These are phyloP conservation scores for Drosophila prostipennis DNA, from an alignment of 2,888 invertebrate species.

Conservation along the genomic window DNA sequence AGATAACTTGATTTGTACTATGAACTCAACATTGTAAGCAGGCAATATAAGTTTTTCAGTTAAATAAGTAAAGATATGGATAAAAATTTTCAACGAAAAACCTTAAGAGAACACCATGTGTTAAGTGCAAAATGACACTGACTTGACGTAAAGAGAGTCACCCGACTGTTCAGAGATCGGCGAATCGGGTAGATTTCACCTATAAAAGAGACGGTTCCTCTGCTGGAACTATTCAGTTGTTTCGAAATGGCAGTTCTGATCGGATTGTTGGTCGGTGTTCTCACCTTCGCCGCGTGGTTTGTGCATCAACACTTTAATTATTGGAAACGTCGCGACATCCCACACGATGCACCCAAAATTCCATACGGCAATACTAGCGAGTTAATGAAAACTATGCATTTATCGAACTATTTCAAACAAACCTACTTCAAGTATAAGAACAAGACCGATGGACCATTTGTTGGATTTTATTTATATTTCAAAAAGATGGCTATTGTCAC, in stretches of 20 bases:
- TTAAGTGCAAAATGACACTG: neutral
- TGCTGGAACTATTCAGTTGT: neutral
- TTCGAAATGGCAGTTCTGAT: conserved; percentile 23
- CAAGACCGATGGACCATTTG: conserved; percentile 67
- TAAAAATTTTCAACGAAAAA: no score
- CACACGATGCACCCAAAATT: conserved; percentile 57
- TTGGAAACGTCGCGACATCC: conserved; percentile 62
- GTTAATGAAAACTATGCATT: conserved; percentile 47
- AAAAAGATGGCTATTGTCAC: conserved; percentile 60
- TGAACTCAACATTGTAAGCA: no score
- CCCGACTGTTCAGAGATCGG: neutral
- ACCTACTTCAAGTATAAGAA: conserved; percentile 71
- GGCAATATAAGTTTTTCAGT: no score
- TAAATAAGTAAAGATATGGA: no score
- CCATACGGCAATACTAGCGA: conserved; percentile 65
- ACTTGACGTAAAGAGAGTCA: conserved; percentile 1
- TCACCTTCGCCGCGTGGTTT: conserved; percentile 47
- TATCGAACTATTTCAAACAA: conserved; percentile 49
- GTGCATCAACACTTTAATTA: conserved; percentile 49
- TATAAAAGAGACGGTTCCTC: conserved; percentile 3
- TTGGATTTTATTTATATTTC: conserved; percentile 75
- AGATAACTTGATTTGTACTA: neutral
- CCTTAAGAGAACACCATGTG: neutral
- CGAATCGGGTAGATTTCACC: neutral
- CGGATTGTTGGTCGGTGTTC: conserved; percentile 18